A percentile compares a stretch with the other conserved stretches of the same genome.
Conservation (phyloP, 2,797 vertebrate species). For the Enteromius treurensis region DNA sequence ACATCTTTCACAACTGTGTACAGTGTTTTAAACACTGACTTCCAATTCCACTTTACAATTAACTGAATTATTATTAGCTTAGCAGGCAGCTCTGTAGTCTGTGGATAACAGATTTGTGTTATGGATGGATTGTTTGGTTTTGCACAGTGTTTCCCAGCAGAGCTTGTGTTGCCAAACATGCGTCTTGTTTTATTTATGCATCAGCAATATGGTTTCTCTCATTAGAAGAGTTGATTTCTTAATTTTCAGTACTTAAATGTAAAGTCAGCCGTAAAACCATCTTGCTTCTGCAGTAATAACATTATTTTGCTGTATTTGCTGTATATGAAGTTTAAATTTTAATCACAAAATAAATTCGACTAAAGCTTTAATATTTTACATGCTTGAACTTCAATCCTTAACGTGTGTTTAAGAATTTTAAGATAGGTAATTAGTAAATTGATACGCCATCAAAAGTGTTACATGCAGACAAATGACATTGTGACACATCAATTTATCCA, state of each 20-base stretch:
- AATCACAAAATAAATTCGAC: not conserved
- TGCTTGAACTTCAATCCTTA: too few relatives aligned
- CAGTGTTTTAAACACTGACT: constrained; percentile 19
- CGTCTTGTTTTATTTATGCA: not conserved
- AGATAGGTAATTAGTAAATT: not conserved
- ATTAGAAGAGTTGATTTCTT: not conserved
- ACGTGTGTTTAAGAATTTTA: not conserved
- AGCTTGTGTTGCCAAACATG: not conserved
- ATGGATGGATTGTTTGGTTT: constrained; percentile 16
- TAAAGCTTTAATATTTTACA: not conserved
- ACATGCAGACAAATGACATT: not conserved
- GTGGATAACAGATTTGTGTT: not conserved
- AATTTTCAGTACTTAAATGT: constrained; percentile 1
- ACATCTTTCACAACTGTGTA: constrained; percentile 15
- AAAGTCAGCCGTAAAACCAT: not conserved
- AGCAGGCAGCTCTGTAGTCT: not conserved
- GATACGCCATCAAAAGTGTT: not conserved
- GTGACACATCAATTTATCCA: not conserved
- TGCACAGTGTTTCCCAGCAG: constrained; percentile 3
- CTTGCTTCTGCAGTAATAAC: not conserved
- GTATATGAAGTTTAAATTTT: not conserved
- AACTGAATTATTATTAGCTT: constrained; percentile 12
- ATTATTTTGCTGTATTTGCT: not conserved
- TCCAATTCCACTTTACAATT: constrained; percentile 18
- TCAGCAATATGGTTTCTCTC: constrained; percentile 1